Percentiles rank a stretch among this genome's conserved stretches.
These are phyloP conservation scores for Trogon surrucura DNA, from an alignment of 2,113 vertebrate genomes.

Conservation along the genomic window DNA sequence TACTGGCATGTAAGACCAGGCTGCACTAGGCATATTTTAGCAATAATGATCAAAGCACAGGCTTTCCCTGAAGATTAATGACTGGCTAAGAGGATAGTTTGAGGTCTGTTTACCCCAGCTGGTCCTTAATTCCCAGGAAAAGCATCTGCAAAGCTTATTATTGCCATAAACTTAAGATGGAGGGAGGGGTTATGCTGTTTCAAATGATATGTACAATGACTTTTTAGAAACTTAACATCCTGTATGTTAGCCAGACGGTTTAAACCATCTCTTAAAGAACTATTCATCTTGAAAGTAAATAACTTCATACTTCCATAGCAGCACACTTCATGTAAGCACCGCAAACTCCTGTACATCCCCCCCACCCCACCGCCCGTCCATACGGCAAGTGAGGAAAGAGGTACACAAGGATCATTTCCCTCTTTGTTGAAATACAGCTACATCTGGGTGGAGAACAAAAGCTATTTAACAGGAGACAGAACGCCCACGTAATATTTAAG, in stretches of 20 bases:
- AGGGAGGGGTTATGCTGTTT: constrained; percentile 34
- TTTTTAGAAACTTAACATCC: constrained; percentile 45
- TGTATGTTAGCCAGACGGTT: constrained; percentile 45
- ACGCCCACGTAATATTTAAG: neutral
- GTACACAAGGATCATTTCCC: neutral
- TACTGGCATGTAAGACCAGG: constrained; percentile 44
- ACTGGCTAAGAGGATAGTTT: constrained; percentile 70
- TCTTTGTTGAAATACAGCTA: neutral
- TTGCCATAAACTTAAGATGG: constrained; percentile 57
- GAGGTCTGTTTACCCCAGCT: constrained; percentile 71
- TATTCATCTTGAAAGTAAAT: constrained; percentile 51
- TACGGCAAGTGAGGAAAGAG: neutral
- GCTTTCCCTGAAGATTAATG: constrained; percentile 71
- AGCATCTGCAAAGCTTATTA: constrained; percentile 67
- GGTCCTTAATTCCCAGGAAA: constrained; percentile 70
- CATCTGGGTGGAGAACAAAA: neutral
- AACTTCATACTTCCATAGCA: neutral
- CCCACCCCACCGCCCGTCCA: too few species aligned
- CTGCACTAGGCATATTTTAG: constrained; percentile 62
- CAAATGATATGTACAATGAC: constrained; percentile 8
- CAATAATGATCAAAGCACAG: constrained; percentile 71
- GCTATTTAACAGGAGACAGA: constrained; percentile 4
- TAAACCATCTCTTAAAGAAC: constrained; percentile 55
- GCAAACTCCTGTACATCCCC: neutral
- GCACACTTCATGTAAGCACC: neutral